These are phyloP conservation scores for Rhamnusium bicolor DNA, from an alignment of 2,888 invertebrate species.

Conservation along the genomic window DNA sequence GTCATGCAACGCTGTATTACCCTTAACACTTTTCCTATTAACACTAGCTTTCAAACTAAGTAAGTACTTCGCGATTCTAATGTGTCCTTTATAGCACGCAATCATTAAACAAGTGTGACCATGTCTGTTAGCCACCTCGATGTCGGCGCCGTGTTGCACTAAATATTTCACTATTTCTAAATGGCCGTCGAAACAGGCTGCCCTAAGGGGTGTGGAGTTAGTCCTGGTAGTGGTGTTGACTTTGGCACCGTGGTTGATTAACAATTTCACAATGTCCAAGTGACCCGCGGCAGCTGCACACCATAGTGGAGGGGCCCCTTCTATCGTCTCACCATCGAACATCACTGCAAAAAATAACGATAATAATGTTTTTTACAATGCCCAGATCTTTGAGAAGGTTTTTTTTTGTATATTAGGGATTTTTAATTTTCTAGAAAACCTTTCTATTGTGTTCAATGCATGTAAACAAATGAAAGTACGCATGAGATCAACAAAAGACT, in stretches of 20 bases:
- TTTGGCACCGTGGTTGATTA: conserved; percentile 89
- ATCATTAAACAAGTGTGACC: conserved; percentile 99
- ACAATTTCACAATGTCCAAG: conserved; percentile 86
- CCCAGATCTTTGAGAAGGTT: too few relatives aligned
- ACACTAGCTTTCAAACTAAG: conserved; percentile 90
- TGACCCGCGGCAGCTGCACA: conserved; percentile 98
- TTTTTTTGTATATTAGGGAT: too few relatives aligned
- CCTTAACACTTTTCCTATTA: conserved; percentile 92
- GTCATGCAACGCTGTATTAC: conserved; percentile 98
- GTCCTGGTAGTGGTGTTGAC: conserved; percentile 96
- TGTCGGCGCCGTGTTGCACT: conserved; percentile 93
- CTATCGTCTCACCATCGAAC: conserved; percentile 97
- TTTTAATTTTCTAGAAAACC: too few relatives aligned
- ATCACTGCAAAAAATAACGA: conserved; percentile 80
- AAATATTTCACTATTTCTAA: conserved; percentile 95
- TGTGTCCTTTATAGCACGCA: conserved; percentile 96
- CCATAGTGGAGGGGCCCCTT: conserved; percentile 97
- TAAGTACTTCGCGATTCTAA: conserved; percentile 91
- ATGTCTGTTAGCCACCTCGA: conserved; percentile 96
- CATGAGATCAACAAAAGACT: background rate
- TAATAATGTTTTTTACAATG: too few relatives aligned
- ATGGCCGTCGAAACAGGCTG: conserved; percentile 98
- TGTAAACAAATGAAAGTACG: too few relatives aligned
- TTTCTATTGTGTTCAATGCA: too few relatives aligned
- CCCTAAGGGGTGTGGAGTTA: conserved; percentile 94